Evolutionary conservation across 2,113 vertebrate genomes (phyloP), one percentile per base, ranked within the genome.

Genomic region (Colistium nudipinnis): DNA sequence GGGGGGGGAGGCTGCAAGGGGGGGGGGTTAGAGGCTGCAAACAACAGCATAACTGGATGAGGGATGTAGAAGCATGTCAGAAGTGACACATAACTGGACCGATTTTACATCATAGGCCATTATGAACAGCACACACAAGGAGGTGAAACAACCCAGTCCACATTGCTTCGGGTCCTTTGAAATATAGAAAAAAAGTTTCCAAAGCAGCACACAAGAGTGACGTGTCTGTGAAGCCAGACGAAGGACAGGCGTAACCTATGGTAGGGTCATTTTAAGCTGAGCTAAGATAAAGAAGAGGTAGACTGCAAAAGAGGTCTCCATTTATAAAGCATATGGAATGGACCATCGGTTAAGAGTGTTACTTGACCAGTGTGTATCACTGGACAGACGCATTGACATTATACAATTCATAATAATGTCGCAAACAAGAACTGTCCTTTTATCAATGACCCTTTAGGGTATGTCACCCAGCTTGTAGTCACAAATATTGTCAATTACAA

Each of bases 21-120:
- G 38, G 19, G 19, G 30, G 17, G 24, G 48, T 76, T 79, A 66
- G 62, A 44, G 51, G 49, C 7, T 74, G 80, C 80, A 87, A 85
- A 69, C 47, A 44, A 76, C 67, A 51, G 63, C 62, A 84, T 75
- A 86, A 86, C 80, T 81, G 77, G 80, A 88, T 84, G 66, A 79
- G 66, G 73, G 69, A 81, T 53, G 63, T 55, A 30, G 68, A 59
- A 62, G 47, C 62, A 36, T 3, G 22, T 48, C 38, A 66, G 56
- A 83, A 68, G 61, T 47, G 7, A 54, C 38, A 62, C 43, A 80
- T 44, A 80, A 70, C 66, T 70, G 47, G 59, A 68, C 8, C 33
- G 70, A 72, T 76, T 86, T 76, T 77, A 81, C 38, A 60, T 76
- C 51, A 53, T 52, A 68, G 65, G 36, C n/a, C 36, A n/a, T 12